Base-by-base conservation (phyloP, 2,797 vertebrate genomes). In the Poeciliopsis paucimaculata region DNA sequence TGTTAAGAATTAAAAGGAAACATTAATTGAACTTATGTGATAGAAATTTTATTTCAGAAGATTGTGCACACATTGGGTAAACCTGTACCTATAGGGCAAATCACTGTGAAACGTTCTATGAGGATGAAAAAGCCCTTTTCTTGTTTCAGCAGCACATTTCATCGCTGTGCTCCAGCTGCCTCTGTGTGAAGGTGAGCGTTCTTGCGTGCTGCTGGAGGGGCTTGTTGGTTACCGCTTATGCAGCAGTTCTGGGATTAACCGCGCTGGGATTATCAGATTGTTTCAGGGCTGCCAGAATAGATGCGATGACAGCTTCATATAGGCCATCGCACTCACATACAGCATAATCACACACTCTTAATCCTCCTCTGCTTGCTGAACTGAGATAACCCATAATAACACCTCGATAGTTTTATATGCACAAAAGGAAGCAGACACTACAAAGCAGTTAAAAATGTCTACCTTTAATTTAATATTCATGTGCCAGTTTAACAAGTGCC, bases 181-280 rank as follows among this genome's bases (percentile, higher is more conserved):
- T 23, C 68, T 79, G 72, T 57, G 41, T 84, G 73, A 36, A 76
- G 12, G 79, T 68, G 83, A 84, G 80, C 60, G 68, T 66, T 75
- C 68, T 64, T 86, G 82, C 53, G 79, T 81, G 78, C 84, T 85
- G 75, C 72, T 75, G 11, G 26, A 26, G 66, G 79, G 74, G 77
- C 77, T 80, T 66, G 76, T 39, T 57, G 70, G 75, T 86, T 89
- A 82, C 73, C 88, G 94, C 94, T 90, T 86, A 86, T 89, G 86
- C 90, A 94, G 94, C 94, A 94, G 77, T 93, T 89, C 80, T 86
- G 72, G 92, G 94, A 95, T 95, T 95, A 96, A 91, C 85, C 39
- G 83, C 78, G 79, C 85, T 84, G 73, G 94, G 95, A 95, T 96
- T 95, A 96, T 94, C 88, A 91, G 93, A 94, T 95, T 96, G 94